Base-by-base conservation (phyloP, 2,113 vertebrate species). In the Melanocharis versteri region DNA sequence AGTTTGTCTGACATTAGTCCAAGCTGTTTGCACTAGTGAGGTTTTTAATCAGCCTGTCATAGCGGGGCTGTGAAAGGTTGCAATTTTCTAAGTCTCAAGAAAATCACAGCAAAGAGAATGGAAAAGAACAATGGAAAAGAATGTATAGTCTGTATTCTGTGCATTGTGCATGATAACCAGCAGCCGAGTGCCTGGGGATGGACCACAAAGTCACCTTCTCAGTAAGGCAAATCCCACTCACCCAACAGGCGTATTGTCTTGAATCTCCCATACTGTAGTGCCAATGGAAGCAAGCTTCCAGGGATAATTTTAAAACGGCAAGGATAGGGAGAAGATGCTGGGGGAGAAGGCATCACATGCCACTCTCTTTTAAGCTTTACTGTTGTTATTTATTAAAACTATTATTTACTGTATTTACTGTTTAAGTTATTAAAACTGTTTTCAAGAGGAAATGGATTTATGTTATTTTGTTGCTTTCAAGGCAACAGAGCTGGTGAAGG, bases 131-230 rank as follows among this genome's bases (percentile, higher is more conserved):
- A n/a, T 15, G 21, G 30, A 26, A 45, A 69, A 47, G 10, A 51
- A 71, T 13, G 56, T 16, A 30, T 5, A 15, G 17, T 58, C 47
- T 47, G 24, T 16, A 56, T 61, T 57, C 42, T 72, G 31, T 2
- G 0, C 28, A 26, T 27, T 68, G 53, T 20, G 31, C 16, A 13
- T 5, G 16, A 45, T 22, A 35, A 65, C 33, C 7, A 14, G 11
- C 56, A 66, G 61, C 5, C 0, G 0, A 45, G 27, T 35, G 23
- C 22, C 18, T 37, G 35, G 39, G 9, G 21, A 31, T 2, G 15
- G 19, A 31, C 11, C 7, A 7, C 15, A 10, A 15, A 16, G 45
- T 13, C 64, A 56, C 40, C 56, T 39, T 30, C 62, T 51, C 23
- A 4, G 54, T 16, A 56, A 45, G 13, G 60, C 70, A n/a, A 1